These are phyloP conservation scores for Muscidifurax raptorellus DNA, from an alignment of 1,140 invertebrate species.

Conservation along the genomic window DNA sequence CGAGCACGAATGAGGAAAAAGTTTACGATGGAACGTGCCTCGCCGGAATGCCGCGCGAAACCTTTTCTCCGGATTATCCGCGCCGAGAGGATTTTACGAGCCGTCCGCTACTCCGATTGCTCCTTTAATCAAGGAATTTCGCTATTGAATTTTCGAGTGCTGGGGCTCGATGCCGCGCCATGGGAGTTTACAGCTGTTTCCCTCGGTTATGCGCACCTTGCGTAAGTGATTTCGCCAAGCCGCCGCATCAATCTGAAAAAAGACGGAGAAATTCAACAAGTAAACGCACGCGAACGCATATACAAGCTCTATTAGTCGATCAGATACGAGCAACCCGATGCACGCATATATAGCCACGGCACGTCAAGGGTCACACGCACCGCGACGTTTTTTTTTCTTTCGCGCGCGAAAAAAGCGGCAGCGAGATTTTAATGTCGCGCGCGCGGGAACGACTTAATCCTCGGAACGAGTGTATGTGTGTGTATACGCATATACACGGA, in stretches of 20 bases:
- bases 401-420: background rate
- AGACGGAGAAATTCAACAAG: background rate
- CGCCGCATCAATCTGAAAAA: no score
- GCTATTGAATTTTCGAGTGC: constrained; percentile 25
- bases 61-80: constrained; percentile 15
- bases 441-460: constrained; percentile 43
- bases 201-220: no score
- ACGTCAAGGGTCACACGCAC: background rate
- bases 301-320: background rate
- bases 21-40: constrained; percentile 20
- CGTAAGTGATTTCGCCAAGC: no score
- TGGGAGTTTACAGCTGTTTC: background rate
- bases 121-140: constrained; percentile 35
- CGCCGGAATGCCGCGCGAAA: background rate
- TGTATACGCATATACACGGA: no score
- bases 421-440: constrained; percentile 16
- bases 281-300: background rate
- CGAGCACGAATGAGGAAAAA: background rate
- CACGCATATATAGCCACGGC: no score
- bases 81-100: constrained; percentile 26
- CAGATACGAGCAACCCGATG: background rate
- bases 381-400: background rate
- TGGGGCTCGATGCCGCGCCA: background rate
- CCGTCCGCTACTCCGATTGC: background rate
- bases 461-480: background rate